phyloP scores from a whole-genome alignment of 2,888 invertebrate genomes.

The Dimorphilus gyrociliatus region DNA sequence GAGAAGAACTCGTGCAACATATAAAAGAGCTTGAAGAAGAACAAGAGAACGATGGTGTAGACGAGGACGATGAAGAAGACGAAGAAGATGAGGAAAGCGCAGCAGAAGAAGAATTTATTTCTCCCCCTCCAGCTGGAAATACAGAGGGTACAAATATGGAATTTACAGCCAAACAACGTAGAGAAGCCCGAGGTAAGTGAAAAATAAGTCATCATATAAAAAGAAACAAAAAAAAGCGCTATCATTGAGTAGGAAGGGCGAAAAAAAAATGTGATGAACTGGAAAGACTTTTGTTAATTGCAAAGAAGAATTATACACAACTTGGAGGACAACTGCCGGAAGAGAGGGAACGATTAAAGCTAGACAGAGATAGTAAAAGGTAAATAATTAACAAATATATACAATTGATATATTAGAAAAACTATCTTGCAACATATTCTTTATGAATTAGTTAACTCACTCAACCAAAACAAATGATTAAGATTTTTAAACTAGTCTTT shows the following conservation, averaged over 20 bases:
- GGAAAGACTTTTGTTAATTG: conserved; percentile 27
- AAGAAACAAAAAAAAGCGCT: too few relatives aligned
- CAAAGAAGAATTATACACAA: conserved; percentile 34
- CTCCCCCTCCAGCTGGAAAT: conserved; percentile 16
- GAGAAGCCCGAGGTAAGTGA: conserved; percentile 20
- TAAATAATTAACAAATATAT: background rate
- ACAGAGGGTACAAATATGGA: conserved; percentile 20
- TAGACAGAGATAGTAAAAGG: conserved; percentile 17
- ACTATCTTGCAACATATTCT: too few relatives aligned
- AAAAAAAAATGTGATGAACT: conserved; percentile 31
- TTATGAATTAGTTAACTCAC: too few relatives aligned
- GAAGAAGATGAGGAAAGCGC: conserved; percentile 5
- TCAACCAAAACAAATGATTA: too few relatives aligned
- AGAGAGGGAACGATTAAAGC: conserved; percentile 20
- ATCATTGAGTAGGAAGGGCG: conserved; percentile 33
- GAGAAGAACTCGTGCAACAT: too few relatives aligned
- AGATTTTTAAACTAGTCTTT: too few relatives aligned
- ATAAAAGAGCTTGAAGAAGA: too few relatives aligned
- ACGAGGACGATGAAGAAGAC: conserved; percentile 4
- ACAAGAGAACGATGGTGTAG: conserved; percentile 3
- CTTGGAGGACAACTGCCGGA: conserved; percentile 34
- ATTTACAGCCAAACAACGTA: conserved; percentile 17
- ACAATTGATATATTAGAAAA: background rate
- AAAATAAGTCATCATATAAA: background rate
- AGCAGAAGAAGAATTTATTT: conserved; percentile 11